A percentile compares a stretch with the other conserved stretches of the same genome.
Conservation (phyloP, 53 echinoderm and acorn worm genomes). For the Hippasteria phrygiana region DNA sequence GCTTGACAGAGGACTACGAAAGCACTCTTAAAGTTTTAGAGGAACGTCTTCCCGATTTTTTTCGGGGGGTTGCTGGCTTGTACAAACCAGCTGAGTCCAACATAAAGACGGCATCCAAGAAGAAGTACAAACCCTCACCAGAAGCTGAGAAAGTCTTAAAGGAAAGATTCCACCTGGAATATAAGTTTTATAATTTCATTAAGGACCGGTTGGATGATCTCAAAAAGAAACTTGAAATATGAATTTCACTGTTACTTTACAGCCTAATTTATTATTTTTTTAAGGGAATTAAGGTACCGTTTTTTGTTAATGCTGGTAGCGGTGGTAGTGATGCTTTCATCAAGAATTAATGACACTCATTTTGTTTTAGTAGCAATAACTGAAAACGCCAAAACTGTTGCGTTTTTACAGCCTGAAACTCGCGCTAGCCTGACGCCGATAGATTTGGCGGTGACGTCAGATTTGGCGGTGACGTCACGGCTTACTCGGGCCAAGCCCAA, state of each 20-base stretch:
- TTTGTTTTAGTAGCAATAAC: too few species aligned
- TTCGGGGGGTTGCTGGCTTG: not conserved
- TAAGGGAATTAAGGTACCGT: too few species aligned
- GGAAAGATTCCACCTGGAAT: slow-evolving; percentile 61
- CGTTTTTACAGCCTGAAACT: too few species aligned
- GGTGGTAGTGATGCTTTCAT: too few species aligned
- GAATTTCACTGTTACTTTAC: not conserved
- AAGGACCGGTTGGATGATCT: slow-evolving; percentile 59
- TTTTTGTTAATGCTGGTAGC: too few species aligned
- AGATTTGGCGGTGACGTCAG: too few species aligned
- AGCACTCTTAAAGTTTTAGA: slow-evolving; percentile 29
- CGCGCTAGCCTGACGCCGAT: too few species aligned
- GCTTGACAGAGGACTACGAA: slow-evolving; percentile 24
- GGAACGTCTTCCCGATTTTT: slow-evolving; percentile 5
- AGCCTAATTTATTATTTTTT: too few species aligned
- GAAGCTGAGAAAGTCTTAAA: slow-evolving; percentile 49
- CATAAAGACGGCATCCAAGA: slow-evolving; percentile 56
- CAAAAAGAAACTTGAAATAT: slow-evolving; percentile 57
- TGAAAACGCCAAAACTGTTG: too few species aligned
- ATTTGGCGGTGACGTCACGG: too few species aligned
- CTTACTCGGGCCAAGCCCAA: too few species aligned
- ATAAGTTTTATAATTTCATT: slow-evolving; percentile 71
- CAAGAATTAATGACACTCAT: too few species aligned
- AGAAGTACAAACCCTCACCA: slow-evolving; percentile 69
- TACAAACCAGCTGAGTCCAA: not conserved